A percentile compares a stretch with the other conserved stretches of the same genome.
Evolutionary conservation across 1,140 invertebrate genomes (phyloP).

Genomic region (Oedothorax gibbosus): DNA sequence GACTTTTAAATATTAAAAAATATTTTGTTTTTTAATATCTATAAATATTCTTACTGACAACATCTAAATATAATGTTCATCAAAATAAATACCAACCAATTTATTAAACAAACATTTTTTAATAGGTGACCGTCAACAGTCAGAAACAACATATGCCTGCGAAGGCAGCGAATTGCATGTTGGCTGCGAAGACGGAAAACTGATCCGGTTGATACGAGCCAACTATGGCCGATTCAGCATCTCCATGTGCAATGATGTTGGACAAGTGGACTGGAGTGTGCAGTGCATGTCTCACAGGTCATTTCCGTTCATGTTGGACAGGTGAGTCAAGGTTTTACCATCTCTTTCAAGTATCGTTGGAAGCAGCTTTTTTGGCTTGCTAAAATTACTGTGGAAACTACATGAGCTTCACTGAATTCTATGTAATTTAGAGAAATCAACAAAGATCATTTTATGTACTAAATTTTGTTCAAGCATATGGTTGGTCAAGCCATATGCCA

Average conservation of each 20-base stretch:
- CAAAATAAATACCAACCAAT: background rate
- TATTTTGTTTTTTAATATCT: conserved; percentile 16
- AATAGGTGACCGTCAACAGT: conserved; percentile 75
- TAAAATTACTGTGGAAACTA: no score
- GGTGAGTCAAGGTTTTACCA: conserved; percentile 65
- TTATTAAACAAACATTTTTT: background rate
- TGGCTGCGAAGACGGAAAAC: conserved; percentile 85
- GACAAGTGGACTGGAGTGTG: conserved; percentile 94
- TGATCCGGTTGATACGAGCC: conserved; percentile 92
- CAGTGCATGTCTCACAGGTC: conserved; percentile 88
- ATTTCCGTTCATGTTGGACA: conserved; percentile 70
- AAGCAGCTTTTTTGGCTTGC: no score
- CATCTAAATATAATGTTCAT: background rate
- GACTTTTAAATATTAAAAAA: background rate
- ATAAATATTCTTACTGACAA: background rate
- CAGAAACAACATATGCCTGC: conserved; percentile 93
- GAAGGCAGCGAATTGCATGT: conserved; percentile 90
- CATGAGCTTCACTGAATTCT: no score
- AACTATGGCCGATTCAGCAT: conserved; percentile 97
- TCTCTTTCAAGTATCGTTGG: background rate
- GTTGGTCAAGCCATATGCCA: no score
- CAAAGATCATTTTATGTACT: no score
- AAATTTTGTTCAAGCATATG: no score
- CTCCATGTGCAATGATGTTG: conserved; percentile 95
- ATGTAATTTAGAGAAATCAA: no score